Evolutionary conservation across 2,113 vertebrate species (phyloP).

Genomic region (Egretta garzetta): DNA sequence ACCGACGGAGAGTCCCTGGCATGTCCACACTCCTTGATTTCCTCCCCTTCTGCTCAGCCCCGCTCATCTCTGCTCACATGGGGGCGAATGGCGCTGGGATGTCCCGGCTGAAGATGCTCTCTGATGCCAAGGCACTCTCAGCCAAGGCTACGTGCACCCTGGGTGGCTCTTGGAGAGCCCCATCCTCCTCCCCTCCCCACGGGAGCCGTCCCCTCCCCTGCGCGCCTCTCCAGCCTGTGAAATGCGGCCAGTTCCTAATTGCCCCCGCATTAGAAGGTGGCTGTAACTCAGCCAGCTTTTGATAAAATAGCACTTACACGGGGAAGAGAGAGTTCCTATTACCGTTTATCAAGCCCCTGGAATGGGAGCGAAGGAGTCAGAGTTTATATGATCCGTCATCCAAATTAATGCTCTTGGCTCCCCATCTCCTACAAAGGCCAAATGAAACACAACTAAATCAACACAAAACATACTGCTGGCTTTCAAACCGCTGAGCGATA

Average conservation of each 20-base stretch:
- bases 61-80: fast-evolving
- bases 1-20: background rate
- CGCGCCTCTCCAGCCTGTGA: slow-evolving; percentile 6
- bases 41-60: background rate
- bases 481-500: background rate
- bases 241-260: slow-evolving; percentile 47
- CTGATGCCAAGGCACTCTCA: background rate
- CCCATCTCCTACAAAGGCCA: slow-evolving; percentile 46
- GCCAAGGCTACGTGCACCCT: background rate
- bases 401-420: slow-evolving; percentile 69
- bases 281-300: slow-evolving; percentile 64
- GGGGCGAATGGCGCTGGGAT: background rate
- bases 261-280: slow-evolving; percentile 50
- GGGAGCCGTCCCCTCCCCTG: background rate
- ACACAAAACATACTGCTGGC: background rate
- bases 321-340: slow-evolving; percentile 64
- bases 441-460: slow-evolving; percentile 65
- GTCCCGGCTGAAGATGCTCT: background rate
- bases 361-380: slow-evolving; percentile 64
- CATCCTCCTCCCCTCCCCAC: background rate
- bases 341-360: slow-evolving; percentile 68
- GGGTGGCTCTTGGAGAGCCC: slow-evolving; percentile 1
- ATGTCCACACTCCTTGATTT: background rate
- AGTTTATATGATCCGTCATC: slow-evolving; percentile 66
- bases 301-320: slow-evolving; percentile 65